phyloP scores from a whole-genome alignment of 2,888 invertebrate species.

The Synanthedon andrenaeformis region DNA sequence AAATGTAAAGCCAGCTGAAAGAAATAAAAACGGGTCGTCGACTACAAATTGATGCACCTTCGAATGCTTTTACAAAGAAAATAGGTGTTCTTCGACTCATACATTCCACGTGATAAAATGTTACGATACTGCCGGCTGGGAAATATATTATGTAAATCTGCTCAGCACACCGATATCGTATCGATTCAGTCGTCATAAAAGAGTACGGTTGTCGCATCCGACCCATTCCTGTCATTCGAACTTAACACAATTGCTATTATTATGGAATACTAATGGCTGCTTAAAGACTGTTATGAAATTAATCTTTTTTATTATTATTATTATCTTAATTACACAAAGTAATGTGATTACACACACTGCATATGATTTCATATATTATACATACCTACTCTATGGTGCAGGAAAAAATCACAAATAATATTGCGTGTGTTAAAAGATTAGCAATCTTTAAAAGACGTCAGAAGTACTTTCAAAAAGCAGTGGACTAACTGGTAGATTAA shows the following conservation, averaged over 20 bases:
- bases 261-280: not conserved
- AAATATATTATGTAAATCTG: not conserved
- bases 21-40: too few relatives aligned
- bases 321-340: too few relatives aligned
- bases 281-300: not conserved
- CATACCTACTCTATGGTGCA: too few relatives aligned
- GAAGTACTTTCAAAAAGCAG: too few relatives aligned
- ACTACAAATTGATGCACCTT: too few relatives aligned
- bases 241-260: constrained; percentile 11
- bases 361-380: too few relatives aligned
- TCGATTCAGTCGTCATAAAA: constrained; percentile 25
- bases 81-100: not conserved
- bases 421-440: too few relatives aligned
- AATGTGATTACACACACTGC: too few relatives aligned
- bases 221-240: constrained; percentile 21
- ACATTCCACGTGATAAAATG: not conserved
- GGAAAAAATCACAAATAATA: too few relatives aligned
- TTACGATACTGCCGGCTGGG: not conserved
- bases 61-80: not conserved
- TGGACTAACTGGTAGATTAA: too few relatives aligned
- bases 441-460: too few relatives aligned
- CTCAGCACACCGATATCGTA: constrained; percentile 12
- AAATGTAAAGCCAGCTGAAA: not conserved
- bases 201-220: constrained; percentile 19
- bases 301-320: too few relatives aligned